Base-by-base conservation (phyloP, 2,888 invertebrate species). In the Therioaphis trifolii region DNA sequence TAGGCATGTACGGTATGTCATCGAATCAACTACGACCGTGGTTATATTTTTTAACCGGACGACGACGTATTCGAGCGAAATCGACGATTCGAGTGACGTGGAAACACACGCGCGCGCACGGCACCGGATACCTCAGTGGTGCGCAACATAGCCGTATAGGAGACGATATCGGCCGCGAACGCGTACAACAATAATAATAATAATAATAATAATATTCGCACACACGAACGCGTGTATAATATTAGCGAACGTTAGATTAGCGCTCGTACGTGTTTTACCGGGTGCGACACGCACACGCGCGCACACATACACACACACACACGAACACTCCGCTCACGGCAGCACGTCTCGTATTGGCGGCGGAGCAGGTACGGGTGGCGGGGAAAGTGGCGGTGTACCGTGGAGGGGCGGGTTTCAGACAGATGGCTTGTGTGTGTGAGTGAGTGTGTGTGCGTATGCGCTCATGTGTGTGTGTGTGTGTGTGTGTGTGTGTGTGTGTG, bases 391-490 rank as follows among this genome's bases (percentile, higher is more conserved):
- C 40, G 63, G 15, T 4, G 58, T 21, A 21, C 21, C 7, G 61
- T 7, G 69, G 49, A 29, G 40, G 58, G 80, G 71, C 43, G 79
- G 79, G 80, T 80, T 58, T 71, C 80, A 61, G 80, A 80, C 80
- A 71, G 69, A 80, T 80, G 80, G 58, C 43, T 55, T 40, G 69
- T 52, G 49, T 12, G 66, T 35, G 66, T 46, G 29, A 11, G 49
- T 49, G 49, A 27, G 55, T 27, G 71, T 35, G 72, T 74, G 29
- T 35, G 68, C 15, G 58, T 52, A 4, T 2, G 15, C 2, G 27
- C 46, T 24, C 11, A 29, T 24, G 75, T 11, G 49, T 49, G 49
- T 43, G 55, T 27, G 71, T 35, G 72, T 74, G 29, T 35, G 68
- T 40, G 69, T 52, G 49, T 12, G 66, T 35, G 66, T 46, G 29